Percentiles rank a stretch among this genome's conserved stretches.
These are phyloP conservation scores for Anarrhichthys ocellatus DNA, from an alignment of 2,113 vertebrate species.

Conservation along the genomic window DNA sequence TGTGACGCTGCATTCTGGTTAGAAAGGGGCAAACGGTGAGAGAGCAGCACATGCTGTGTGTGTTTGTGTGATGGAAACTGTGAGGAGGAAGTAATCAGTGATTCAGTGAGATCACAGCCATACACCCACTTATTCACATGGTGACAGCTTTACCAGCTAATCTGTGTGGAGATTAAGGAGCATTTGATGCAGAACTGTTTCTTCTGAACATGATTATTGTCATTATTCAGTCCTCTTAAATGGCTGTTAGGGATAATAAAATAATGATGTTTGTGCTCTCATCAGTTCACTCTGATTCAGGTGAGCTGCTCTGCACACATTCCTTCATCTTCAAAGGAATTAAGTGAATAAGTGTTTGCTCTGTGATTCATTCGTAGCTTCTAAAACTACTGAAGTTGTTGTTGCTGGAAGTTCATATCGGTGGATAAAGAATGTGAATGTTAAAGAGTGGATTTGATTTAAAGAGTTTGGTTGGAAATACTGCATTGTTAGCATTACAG, in stretches of 20 bases:
- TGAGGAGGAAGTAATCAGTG: conserved; percentile 2
- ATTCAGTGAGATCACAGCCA: conserved; percentile 10
- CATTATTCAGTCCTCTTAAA: background rate
- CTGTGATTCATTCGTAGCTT: background rate
- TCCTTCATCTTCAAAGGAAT: background rate
- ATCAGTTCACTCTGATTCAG: background rate
- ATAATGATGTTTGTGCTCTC: background rate
- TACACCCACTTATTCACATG: conserved; percentile 13
- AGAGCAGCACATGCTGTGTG: background rate
- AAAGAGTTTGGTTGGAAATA: background rate
- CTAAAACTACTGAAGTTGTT: background rate
- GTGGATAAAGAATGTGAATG: background rate
- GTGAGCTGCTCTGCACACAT: background rate
- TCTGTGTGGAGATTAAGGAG: conserved; percentile 12
- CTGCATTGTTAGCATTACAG: too few relatives aligned
- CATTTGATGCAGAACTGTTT: background rate
- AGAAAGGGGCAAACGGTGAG: background rate
- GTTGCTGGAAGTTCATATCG: background rate
- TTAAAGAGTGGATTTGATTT: background rate
- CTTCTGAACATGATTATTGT: background rate
- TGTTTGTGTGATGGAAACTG: conserved; percentile 6
- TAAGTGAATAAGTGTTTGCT: background rate
- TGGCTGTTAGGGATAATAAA: background rate
- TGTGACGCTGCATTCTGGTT: conserved; percentile 5
- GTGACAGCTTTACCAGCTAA: conserved; percentile 1